Percentiles rank a stretch among this genome's conserved stretches.
phyloP scores from a whole-genome alignment of 2,888 invertebrate genomes.

The Capitulum mitella region DNA sequence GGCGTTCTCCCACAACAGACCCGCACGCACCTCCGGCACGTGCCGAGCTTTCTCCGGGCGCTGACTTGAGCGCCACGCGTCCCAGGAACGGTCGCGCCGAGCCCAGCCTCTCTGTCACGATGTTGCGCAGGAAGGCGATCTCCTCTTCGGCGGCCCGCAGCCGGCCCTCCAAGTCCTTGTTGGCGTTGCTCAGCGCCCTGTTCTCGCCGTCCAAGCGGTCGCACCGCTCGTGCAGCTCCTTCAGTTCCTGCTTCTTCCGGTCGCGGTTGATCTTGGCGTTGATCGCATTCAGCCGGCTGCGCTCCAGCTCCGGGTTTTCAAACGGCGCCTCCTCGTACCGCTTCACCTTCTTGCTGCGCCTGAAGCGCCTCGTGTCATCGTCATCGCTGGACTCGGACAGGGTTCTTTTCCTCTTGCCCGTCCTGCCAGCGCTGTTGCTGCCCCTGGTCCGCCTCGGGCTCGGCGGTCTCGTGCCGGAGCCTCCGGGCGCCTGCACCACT shows the following conservation, averaged over 20 bases:
- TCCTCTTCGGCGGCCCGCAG: neutral
- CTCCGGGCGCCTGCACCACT: neutral
- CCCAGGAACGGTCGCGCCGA: neutral
- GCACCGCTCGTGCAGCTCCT: neutral
- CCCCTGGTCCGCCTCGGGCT: neutral
- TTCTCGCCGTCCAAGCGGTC: neutral
- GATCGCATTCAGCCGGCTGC: neutral
- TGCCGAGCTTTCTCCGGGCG: neutral
- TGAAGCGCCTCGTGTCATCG: neutral
- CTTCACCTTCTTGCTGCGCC: neutral
- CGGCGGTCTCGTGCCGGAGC: neutral
- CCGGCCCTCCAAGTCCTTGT: neutral
- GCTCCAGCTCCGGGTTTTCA: neutral
- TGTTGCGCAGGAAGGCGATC: neutral
- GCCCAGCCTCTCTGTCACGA: neutral
- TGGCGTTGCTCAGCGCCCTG: neutral
- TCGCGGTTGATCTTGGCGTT: neutral
- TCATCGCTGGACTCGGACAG: neutral
- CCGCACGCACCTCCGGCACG: neutral
- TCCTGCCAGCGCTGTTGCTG: neutral
- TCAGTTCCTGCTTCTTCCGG: neutral
- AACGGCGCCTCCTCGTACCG: neutral
- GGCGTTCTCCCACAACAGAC: too few species aligned
- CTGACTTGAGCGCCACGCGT: neutral
- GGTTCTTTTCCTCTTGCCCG: neutral